phyloP scores from a whole-genome alignment of 1,140 invertebrate genomes.

The fruit fly (Drosophila melanogaster) region Release_6_plus_ISO1_MT NC_004354.4:9211001-9211500 shows the following conservation, averaged over 20 bases:
- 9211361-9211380: slow-evolving; percentile 53
- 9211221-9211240: slow-evolving; percentile 71
- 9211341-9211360: slow-evolving; percentile 5
- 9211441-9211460: background rate
- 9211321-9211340: background rate
- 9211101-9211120: slow-evolving; percentile 17
- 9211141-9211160: slow-evolving; percentile 47
- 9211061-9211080: background rate
- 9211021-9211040: too few relatives aligned
- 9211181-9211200: slow-evolving; percentile 10
- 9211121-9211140: slow-evolving; percentile 30
- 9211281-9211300: slow-evolving; percentile 16
- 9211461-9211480: background rate
- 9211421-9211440: slow-evolving; percentile 22
- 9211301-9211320: background rate
- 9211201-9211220: slow-evolving; percentile 64
- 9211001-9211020: too few relatives aligned
- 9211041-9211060: too few relatives aligned
- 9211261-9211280: slow-evolving; percentile 40
- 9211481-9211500: too few relatives aligned
- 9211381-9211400: background rate
- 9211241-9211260: slow-evolving; percentile 73
- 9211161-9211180: slow-evolving; percentile 18
- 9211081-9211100: slow-evolving; percentile 47
- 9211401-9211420: slow-evolving; percentile 20